Evolutionary conservation across 2,888 invertebrate genomes (phyloP).

Genomic region (Sarcophaga rosellei): DNA sequence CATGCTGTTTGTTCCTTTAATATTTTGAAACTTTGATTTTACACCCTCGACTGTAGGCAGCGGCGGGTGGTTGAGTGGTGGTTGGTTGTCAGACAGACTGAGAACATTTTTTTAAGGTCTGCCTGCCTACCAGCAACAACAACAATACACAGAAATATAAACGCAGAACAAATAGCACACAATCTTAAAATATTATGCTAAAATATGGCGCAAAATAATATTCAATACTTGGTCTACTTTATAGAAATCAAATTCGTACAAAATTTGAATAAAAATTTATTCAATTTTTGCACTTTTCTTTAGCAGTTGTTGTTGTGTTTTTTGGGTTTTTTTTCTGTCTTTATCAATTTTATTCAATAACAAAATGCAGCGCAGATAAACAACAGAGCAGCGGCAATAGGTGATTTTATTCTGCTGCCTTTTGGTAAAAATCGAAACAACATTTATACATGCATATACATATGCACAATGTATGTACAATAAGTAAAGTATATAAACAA

Average conservation of each 20-base stretch:
- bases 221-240: slow-evolving; percentile 70
- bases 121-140: neutral
- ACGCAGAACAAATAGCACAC: slow-evolving; percentile 41
- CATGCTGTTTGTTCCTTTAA: slow-evolving; percentile 47
- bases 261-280: slow-evolving; percentile 67
- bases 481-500: neutral
- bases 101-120: slow-evolving; percentile 17
- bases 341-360: slow-evolving; percentile 3
- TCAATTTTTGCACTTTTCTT: slow-evolving; percentile 1
- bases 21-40: slow-evolving; percentile 44
- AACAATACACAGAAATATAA: neutral
- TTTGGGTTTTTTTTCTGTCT: neutral
- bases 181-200: slow-evolving; percentile 61
- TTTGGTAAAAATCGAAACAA: neutral
- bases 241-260: slow-evolving; percentile 55
- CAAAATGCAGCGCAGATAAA: neutral
- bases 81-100: neutral
- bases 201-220: slow-evolving; percentile 68
- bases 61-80: neutral
- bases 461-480: neutral
- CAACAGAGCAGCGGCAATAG: neutral
- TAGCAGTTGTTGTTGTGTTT: neutral
- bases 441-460: neutral
- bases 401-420: slow-evolving; percentile 13
- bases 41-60: slow-evolving; percentile 10